Evolutionary conservation across 2,797 vertebrate genomes (phyloP).

Genomic region (Hemitrygon akajei): DNA sequence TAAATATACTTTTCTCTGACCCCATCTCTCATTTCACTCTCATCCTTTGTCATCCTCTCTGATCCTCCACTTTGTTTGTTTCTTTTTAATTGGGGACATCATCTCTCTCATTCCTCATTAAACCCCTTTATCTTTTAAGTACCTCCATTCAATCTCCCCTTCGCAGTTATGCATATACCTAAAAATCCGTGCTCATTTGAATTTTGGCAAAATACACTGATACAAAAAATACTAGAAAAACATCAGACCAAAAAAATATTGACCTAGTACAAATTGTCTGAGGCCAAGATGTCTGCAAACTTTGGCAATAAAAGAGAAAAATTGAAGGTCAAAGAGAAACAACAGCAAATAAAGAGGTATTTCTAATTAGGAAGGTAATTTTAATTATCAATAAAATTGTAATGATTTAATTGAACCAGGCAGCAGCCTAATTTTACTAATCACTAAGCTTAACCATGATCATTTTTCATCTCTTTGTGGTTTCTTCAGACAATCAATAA

Average conservation of each 20-base stretch:
- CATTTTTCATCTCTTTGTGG: slow-evolving; percentile 21
- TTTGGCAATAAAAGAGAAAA: background rate
- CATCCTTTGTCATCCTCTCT: no score
- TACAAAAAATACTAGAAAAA: background rate
- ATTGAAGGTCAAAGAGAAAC: background rate
- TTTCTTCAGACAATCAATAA: slow-evolving; percentile 3
- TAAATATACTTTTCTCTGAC: no score
- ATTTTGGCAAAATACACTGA: background rate
- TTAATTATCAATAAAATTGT: no score
- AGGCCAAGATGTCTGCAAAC: background rate
- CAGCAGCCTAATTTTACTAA: background rate
- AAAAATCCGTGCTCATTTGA: background rate
- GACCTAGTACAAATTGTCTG: background rate
- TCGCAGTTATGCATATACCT: background rate
- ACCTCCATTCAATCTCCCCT: background rate
- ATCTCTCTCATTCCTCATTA: background rate
- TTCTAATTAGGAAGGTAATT: background rate
- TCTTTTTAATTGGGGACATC: background rate
- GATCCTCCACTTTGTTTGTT: no score
- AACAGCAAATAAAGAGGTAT: background rate
- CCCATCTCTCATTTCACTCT: no score
- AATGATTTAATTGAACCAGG: background rate
- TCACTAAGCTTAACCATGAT: background rate
- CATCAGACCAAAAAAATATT: background rate
- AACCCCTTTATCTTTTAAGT: background rate